Evolutionary conservation across 2,113 vertebrate species (phyloP).

Genomic region (Noturus placidus): DNA sequence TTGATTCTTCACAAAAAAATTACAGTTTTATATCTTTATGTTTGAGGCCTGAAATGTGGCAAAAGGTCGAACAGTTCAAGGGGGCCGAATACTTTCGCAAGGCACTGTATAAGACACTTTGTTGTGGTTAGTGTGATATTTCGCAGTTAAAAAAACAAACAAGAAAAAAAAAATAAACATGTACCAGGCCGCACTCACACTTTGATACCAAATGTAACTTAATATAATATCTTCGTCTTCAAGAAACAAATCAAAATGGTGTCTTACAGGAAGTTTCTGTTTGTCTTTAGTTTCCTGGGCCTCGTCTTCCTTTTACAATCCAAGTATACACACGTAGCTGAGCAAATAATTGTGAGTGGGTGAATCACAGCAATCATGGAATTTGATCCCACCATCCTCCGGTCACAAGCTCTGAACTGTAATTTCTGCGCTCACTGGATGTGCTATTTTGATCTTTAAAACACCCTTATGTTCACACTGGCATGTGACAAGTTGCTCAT

Average conservation of each 20-base stretch:
- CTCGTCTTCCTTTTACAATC: not conserved
- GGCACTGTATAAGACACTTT: no score
- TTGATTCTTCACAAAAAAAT: no score
- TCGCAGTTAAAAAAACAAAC: not conserved
- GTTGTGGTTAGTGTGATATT: not conserved
- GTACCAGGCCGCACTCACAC: not conserved
- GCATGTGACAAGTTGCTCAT: not conserved
- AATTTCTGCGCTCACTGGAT: not conserved
- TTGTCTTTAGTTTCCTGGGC: not conserved
- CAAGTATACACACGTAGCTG: not conserved
- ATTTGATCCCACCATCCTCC: not conserved
- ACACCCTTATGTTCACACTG: not conserved
- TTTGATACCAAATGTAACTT: not conserved
- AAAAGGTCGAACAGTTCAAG: no score
- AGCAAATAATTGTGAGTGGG: not conserved
- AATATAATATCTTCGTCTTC: not conserved
- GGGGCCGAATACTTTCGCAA: no score
- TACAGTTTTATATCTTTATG: no score
- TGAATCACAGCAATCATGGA: not conserved
- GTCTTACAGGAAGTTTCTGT: not conserved
- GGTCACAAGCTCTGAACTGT: not conserved
- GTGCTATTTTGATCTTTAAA: not conserved
- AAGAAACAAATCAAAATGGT: not conserved
- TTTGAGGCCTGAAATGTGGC: no score
- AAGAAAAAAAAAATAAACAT: not conserved